Evolutionary conservation across 1,140 invertebrate genomes (phyloP), one percentile per base, ranked within the genome.

Genomic region (Diorhabda carinulata): DNA sequence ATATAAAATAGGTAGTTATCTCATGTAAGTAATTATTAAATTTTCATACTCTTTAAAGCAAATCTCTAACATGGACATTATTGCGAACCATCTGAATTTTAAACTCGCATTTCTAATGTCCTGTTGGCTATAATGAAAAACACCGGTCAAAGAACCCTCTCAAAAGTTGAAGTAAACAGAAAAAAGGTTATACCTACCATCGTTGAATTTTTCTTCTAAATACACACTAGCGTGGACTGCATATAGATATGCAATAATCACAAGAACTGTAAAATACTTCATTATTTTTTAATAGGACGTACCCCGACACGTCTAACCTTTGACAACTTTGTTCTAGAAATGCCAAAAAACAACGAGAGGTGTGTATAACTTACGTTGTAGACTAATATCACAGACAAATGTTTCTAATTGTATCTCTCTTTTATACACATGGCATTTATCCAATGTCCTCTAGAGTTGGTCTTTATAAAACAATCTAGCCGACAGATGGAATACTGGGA

Each of bases 131-230:
- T 25, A 25, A 25, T n/a, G 3, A 52, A 52, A 52, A 52, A 6
- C n/a, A 52, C 47, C 47, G 47, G 47, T 52, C 47, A 52, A 8
- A 8, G 2, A 52, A 52, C n/a, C 3, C 47, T 52, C 6, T 4
- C 6, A 8, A n/a, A 8, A n/a, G 59, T 66, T 43, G 41, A 41
- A 5, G 7, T 62, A 62, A 67, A 60, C 52, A 70, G 70, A 64
- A 57, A 56, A 59, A 43, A 9, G 57, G 57, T 68, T 68, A 9
- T 57, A 84, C 87, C 89, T 83, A 91, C 90, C 89, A 81, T 91
- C 90, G n/a, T 76, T 77, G 80, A 92, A 92, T 73, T 88, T 90
- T 78, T 92, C 91, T 73, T 92, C 87, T 70, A 89, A 86, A 80
- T 84, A 89, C 61, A 91, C 84, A 72, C 90, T 86, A 43, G 82